A percentile compares a stretch with the other conserved stretches of the same genome.
Evolutionary conservation across 2,113 vertebrate species (phyloP).

Genomic region (Plestiodon gilberti): DNA sequence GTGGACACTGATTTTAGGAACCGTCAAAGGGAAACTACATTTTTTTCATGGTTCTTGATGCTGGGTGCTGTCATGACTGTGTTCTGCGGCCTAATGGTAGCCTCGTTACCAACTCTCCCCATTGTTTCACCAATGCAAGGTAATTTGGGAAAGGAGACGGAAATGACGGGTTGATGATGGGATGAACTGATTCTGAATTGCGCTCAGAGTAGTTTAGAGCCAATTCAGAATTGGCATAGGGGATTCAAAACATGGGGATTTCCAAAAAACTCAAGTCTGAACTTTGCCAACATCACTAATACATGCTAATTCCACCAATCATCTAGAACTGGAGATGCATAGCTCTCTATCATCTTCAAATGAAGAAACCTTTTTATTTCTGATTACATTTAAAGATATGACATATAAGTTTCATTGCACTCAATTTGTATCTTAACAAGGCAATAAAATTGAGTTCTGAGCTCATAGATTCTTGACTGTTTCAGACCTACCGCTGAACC

Average conservation of each 20-base stretch:
- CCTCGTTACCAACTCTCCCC: background rate
- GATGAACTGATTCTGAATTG: background rate
- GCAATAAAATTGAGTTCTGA: background rate
- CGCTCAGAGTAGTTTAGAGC: no score
- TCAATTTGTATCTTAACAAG: conserved; percentile 47
- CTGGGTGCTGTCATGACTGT: no score
- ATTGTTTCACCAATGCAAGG: background rate
- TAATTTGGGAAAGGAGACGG: background rate
- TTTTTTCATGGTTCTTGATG: no score
- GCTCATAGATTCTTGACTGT: conserved; percentile 21
- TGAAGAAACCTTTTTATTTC: conserved; percentile 46
- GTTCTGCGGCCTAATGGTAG: no score
- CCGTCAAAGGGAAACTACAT: background rate
- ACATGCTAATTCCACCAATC: conserved; percentile 51
- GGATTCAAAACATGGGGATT: background rate
- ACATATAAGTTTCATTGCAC: conserved; percentile 38
- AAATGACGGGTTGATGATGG: background rate
- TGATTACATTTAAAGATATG: conserved; percentile 28
- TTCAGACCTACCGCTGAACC: conserved; percentile 57
- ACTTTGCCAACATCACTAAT: background rate
- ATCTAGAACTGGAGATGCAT: conserved; percentile 56
- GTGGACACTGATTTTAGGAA: conserved; percentile 10
- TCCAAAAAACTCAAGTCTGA: background rate
- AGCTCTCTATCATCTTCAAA: conserved; percentile 40
- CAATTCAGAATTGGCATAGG: no score